Conservation (phyloP, 2,888 invertebrate genomes). For the Drosophila melanosoma region DNA sequence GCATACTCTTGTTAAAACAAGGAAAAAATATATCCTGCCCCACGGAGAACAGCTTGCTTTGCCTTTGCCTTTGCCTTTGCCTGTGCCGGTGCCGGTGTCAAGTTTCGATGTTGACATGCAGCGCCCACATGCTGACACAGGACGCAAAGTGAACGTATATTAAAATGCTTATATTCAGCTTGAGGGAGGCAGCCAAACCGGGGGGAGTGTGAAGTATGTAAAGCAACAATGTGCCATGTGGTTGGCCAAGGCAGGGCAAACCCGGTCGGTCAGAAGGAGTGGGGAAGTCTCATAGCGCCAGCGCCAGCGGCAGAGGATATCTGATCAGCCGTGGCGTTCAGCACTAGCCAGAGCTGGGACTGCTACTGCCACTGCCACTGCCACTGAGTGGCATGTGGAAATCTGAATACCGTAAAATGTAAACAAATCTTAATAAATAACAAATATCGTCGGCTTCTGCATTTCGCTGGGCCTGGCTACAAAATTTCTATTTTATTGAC, state of each 20-base stretch:
- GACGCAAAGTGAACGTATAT: constrained; percentile 49
- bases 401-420: constrained; percentile 54
- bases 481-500: constrained; percentile 71
- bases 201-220: constrained; percentile 37
- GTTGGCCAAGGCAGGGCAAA: background rate
- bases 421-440: constrained; percentile 74
- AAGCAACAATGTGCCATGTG: constrained; percentile 15
- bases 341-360: background rate
- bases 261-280: background rate
- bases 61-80: background rate
- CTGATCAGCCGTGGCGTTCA: background rate
- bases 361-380: background rate
- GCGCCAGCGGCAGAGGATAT: constrained; percentile 19
- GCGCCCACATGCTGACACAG: constrained; percentile 19
- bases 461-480: constrained; percentile 31
- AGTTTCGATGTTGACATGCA: constrained; percentile 29
- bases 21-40: constrained; percentile 1
- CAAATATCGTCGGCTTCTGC: constrained; percentile 51
- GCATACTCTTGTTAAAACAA: background rate
- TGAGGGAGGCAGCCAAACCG: background rate
- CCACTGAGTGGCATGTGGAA: constrained; percentile 27
- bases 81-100: constrained; percentile 9
- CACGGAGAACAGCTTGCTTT: background rate
- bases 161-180: constrained; percentile 45
- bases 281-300: constrained; percentile 22